Base-by-base conservation (phyloP, 1,140 invertebrate genomes). In the Sycobia sp. region DNA sequence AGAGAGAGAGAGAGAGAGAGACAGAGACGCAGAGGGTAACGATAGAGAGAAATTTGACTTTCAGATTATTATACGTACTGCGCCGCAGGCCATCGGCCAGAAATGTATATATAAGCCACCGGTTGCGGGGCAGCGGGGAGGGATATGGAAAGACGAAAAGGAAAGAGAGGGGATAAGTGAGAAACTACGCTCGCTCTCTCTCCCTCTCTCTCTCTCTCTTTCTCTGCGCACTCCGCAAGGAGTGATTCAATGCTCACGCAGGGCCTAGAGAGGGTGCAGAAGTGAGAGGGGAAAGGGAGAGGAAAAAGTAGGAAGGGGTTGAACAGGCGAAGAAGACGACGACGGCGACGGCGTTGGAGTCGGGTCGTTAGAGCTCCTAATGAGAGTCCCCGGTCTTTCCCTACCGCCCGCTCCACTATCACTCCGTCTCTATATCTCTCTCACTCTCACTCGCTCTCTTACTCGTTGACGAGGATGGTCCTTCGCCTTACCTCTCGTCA, bases 291-390 rank as follows among this genome's bases (percentile, higher is more conserved):
- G 62, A 50, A 23, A 61, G 53, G 56, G 64, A 67, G 57, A 60
- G 63, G 62, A 66, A 67, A 56, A 61, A 63, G 65, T 61, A 64
- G 56, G 67, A 61, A 68, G 53, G 62, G 51, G 63, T 46, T 49
- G 27, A 46, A 56, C 44, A 14, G 10, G 44, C 38, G 34, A 57
- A 4, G 38, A 2, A 14, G 10, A 39, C 38, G 38, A 39, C 13
- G 38, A 39, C 38, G 38, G 18, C 39, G 39, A 41, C 39, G 39
- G 32, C 47, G 16, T 49, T 49, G 67, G 69, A 74, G 69, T 71
- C 70, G 69, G 77, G 76, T 79, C 74, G 74, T 76, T 76, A 76
- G 71, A 76, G 74, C 73, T 72, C 71, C 74, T 76, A 76, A 79
- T 77, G 78, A 77, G 71, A 70, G 66, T 69, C 50, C 36, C 65